Conservation (phyloP, 2,113 vertebrate species). For the Leptobrachium leishanense region DNA sequence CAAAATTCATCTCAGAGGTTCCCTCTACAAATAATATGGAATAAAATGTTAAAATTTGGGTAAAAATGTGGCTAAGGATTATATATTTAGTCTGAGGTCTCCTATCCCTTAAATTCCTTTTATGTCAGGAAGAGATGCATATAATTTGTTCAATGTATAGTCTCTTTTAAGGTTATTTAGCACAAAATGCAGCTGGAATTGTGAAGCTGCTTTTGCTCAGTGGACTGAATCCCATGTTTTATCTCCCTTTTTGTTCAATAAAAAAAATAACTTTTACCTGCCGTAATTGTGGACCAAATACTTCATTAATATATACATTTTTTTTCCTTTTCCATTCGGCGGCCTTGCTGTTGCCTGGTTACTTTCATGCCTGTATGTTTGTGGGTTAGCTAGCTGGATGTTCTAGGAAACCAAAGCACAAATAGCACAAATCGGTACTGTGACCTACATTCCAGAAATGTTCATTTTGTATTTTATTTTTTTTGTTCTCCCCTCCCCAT, state of each 20-base stretch:
- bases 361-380: conserved; percentile 17
- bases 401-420: conserved; percentile 55
- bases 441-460: conserved; percentile 53
- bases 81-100: conserved; percentile 45
- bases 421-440: conserved; percentile 46
- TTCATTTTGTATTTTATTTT: conserved; percentile 10
- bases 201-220: conserved; percentile 65
- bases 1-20: conserved; percentile 40
- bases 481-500: background rate
- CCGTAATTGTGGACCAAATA: conserved; percentile 59
- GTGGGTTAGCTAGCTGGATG: conserved; percentile 52
- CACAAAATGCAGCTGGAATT: conserved; percentile 60
- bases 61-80: conserved; percentile 53
- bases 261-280: conserved; percentile 59
- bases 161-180: conserved; percentile 65
- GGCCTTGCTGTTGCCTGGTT: conserved; percentile 57
- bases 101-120: conserved; percentile 54
- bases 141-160: conserved; percentile 58
- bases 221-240: conserved; percentile 62
- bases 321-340: conserved; percentile 50
- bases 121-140: conserved; percentile 57
- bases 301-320: conserved; percentile 54
- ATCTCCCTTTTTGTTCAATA: conserved; percentile 69
- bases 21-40: conserved; percentile 54
- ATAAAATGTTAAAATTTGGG: conserved; percentile 54